Percentiles rank a stretch among this genome's conserved stretches.
These are phyloP conservation scores for Schrankia costaestrigalis DNA, from an alignment of 2,888 invertebrate species.

Conservation along the genomic window DNA sequence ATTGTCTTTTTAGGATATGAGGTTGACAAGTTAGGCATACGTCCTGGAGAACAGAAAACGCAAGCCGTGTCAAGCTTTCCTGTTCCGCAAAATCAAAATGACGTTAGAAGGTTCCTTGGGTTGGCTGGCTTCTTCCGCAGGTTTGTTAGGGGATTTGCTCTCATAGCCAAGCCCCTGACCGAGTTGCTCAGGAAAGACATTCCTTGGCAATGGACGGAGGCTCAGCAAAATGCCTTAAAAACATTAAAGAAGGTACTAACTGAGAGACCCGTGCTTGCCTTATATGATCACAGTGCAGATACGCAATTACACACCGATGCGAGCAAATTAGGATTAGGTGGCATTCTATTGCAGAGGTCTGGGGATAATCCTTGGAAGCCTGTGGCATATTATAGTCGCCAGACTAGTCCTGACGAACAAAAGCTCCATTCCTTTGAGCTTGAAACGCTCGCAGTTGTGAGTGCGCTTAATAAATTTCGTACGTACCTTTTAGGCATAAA, in stretches of 20 bases:
- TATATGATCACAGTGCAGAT: conserved; percentile 28
- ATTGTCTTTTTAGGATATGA: conserved; percentile 35
- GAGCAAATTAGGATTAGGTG: conserved; percentile 32
- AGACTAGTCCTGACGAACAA: conserved; percentile 22
- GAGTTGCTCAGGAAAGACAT: conserved; percentile 7
- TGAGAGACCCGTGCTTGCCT: conserved; percentile 31
- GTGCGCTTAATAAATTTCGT: conserved; percentile 18
- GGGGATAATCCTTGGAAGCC: conserved; percentile 6
- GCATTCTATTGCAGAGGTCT: conserved; percentile 32
- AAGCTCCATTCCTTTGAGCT: conserved; percentile 26
- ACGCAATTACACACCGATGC: conserved; percentile 48
- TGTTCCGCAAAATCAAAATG: conserved; percentile 2
- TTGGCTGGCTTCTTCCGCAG: conserved; percentile 7
- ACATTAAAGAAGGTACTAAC: conserved; percentile 26
- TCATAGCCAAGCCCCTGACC: background rate
- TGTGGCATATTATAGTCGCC: conserved; percentile 27
- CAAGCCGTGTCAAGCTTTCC: conserved; percentile 15
- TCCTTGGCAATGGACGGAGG: conserved; percentile 17
- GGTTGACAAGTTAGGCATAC: conserved; percentile 20
- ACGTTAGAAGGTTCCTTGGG: conserved; percentile 6
- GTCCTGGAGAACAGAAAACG: conserved; percentile 23
- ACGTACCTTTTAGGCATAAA: conserved; percentile 23
- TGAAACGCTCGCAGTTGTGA: conserved; percentile 24
- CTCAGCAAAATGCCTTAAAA: conserved; percentile 20
- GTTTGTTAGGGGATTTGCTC: conserved; percentile 3